Evolutionary conservation across 2,888 invertebrate species (phyloP).

Genomic region (Rhaphigaster nebulosa): DNA sequence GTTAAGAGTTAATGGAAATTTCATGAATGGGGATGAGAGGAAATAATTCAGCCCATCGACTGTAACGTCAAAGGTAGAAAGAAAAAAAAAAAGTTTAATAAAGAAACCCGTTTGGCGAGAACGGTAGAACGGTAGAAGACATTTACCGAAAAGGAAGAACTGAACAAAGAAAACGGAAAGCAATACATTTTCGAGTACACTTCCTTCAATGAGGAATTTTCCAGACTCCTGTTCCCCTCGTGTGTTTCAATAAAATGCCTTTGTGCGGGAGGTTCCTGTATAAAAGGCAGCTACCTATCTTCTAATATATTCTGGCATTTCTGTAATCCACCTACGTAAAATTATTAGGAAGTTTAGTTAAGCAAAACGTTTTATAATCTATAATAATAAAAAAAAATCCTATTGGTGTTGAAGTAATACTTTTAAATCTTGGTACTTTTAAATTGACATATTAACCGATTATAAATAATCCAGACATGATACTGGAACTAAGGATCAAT

Average conservation of each 20-base stretch:
- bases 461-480: too few species aligned
- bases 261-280: not conserved
- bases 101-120: not conserved
- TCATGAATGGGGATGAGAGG: not conserved
- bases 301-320: not conserved
- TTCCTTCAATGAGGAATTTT: not conserved
- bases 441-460: too few species aligned
- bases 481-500: too few species aligned
- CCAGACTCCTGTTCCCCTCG: not conserved
- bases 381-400: too few species aligned
- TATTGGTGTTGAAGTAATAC: too few species aligned
- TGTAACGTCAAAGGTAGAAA: not conserved
- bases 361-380: too few species aligned
- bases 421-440: too few species aligned
- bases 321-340: not conserved
- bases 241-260: not conserved
- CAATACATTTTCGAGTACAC: conserved; percentile 27
- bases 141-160: not conserved
- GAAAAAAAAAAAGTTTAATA: conserved; percentile 4
- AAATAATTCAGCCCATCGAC: not conserved
- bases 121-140: not conserved
- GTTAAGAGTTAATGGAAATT: not conserved
- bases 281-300: not conserved
- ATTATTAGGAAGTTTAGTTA: too few species aligned
- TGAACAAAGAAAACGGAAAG: conserved; percentile 13